Base-by-base conservation (phyloP, 2,113 vertebrate species). In the Vidua macroura region DNA sequence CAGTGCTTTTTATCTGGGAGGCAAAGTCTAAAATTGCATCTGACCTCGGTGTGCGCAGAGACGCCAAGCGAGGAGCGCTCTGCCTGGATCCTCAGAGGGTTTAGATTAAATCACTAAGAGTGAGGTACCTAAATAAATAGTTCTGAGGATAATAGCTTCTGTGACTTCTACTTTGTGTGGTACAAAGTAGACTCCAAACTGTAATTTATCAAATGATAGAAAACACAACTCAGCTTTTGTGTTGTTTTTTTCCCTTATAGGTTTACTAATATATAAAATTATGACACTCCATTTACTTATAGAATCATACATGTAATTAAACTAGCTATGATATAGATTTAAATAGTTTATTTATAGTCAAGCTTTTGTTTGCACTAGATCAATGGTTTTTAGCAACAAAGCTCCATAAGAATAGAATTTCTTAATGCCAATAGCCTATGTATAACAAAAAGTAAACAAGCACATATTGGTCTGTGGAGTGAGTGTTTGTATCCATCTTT, bases 11-110 rank as follows among this genome's bases (percentile, higher is more conserved):
- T 70, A 88, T 88, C 92, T 75, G 64, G 15, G 64, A 94, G 76
- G 82, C 76, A 51, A 90, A 86, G 88, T 35, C 93, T 78, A 49
- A 84, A 86, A 88, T 93, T 95, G 76, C 73, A 25, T 37, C 82
- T 92, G 90, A 81, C 92, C 90, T 44, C 75, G 53, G 39, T 48
- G 30, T 19, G 64, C 7, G 7, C 55, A 24, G 72, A 73, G 87
- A 48, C 1, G 2, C 53, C 90, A 15, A 64, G 64, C 4, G 41
- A 80, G 60, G 75, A 88, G 79, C 1, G 9, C 60, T 84, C 60
- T 68, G 80, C 77, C 80, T 27, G 21, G 19, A 62, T 86, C 83
- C 86, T 92, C 81, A 53, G 44, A 91, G 86, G 56, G 67, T 63
- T 83, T 25, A 41, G 76, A 78, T 79, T 25, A 75, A 79, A 93